phyloP scores from a whole-genome alignment of 92 coral and sea anemone species.

The Montipora capitata region DNA sequence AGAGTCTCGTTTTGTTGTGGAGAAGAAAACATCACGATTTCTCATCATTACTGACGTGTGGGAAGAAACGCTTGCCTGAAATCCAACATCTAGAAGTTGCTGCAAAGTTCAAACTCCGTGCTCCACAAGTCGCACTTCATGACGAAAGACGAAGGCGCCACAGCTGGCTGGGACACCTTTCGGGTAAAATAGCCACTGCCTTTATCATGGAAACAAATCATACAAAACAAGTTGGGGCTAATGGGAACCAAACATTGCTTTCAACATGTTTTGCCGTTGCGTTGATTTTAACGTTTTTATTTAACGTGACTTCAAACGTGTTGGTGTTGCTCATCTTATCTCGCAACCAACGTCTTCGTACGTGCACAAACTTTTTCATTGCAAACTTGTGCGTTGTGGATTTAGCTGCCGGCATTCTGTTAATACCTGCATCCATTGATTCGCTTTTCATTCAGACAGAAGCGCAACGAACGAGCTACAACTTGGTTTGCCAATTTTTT shows the following conservation, averaged over 20 bases:
- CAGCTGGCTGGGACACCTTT: neutral
- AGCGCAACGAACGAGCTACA: slow-evolving; percentile 16
- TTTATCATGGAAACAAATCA: slow-evolving; percentile 22
- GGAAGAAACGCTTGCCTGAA: neutral
- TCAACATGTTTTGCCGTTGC: slow-evolving; percentile 33
- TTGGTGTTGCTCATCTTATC: slow-evolving; percentile 87
- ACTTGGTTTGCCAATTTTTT: slow-evolving; percentile 72
- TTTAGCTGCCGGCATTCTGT: slow-evolving; percentile 78
- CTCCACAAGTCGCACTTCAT: neutral
- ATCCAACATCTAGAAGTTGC: neutral
- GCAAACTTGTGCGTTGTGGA: slow-evolving; percentile 92
- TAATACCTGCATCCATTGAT: slow-evolving; percentile 83
- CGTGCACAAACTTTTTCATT: slow-evolving; percentile 90
- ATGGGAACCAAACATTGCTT: neutral
- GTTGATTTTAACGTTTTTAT: slow-evolving; percentile 52
- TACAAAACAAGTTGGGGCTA: neutral
- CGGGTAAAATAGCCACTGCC: neutral
- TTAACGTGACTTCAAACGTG: slow-evolving; percentile 78
- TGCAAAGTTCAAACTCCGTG: neutral
- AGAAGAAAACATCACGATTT: slow-evolving; percentile 16
- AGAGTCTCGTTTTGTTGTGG: neutral
- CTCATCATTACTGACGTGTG: neutral
- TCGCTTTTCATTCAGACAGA: slow-evolving; percentile 61
- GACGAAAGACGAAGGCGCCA: neutral
- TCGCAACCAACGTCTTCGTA: slow-evolving; percentile 91